Evolutionary conservation across 2,888 invertebrate genomes (phyloP), one percentile per base, ranked within the genome.

Genomic region (Prionchulus punctatus): DNA sequence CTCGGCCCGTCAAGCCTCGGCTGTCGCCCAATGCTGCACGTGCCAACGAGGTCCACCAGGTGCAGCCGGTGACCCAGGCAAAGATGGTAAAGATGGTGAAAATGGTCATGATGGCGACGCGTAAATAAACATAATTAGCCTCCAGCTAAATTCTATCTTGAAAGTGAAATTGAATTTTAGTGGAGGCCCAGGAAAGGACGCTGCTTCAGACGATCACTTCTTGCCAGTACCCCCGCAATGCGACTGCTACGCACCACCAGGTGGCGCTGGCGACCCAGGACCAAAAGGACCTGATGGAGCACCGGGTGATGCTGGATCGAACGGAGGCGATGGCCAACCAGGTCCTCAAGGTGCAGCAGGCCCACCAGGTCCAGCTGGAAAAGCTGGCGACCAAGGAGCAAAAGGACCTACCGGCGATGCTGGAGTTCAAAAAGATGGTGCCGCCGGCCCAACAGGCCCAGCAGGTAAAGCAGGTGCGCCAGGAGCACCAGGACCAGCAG

Each of bases 261-360:
- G 64, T 49, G 52, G 58, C 30, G 63, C 63, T 58, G 67, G 67
- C 57, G 64, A 66, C 57, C 62, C 67, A 52, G 67, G 67, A 57
- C 62, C 63, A 56, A 54, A 63, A 30, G 64, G 64, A 59, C 62
- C 64, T 58, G 62, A 62, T 59, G 65, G 65, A 58, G 56, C 55
- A 1, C 42, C 48, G 25, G 57, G 43, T 36, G 54, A 43, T 28
- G 26, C 54, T 27, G 64, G 64, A 58, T 59, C 62, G 48, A 60
- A 62, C 54, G 64, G 64, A 60, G 59, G 61, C 55, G 63, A 62
- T 53, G 64, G 64, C 58, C 59, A 61, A 50, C 58, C 62, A 21
- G 64, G 64, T 57, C 63, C 53, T 1, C 53, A 51, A 15, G 58
- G 58, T 12, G 53, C 48, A 15, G 48, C 52, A 12, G 58, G 58